These are phyloP conservation scores for Chaitophorus viminalis DNA, from an alignment of 2,888 invertebrate genomes.

Conservation along the genomic window DNA sequence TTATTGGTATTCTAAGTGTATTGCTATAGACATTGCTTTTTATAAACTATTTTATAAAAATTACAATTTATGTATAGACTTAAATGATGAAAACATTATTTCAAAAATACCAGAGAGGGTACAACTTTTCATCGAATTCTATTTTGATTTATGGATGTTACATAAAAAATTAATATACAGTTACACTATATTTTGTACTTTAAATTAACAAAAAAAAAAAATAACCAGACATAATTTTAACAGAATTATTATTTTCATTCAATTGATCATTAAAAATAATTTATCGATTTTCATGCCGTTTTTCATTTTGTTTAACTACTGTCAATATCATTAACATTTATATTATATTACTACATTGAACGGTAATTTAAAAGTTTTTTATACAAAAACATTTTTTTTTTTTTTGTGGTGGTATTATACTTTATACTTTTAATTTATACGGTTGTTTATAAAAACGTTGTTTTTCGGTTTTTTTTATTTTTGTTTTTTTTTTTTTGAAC, in stretches of 20 bases:
- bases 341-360: neutral
- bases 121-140: neutral
- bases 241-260: neutral
- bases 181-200: neutral
- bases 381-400: no score
- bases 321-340: neutral
- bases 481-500: neutral
- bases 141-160: neutral
- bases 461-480: neutral
- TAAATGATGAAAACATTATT: neutral
- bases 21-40: neutral
- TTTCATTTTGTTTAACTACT: slow-evolving; percentile 13
- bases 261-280: neutral
- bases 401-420: neutral
- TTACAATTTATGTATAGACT: neutral
- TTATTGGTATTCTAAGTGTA: no score
- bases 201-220: neutral
- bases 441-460: neutral
- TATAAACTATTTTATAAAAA: neutral
- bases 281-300: neutral
- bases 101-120: neutral
- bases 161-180: neutral
- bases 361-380: no score
- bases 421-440: neutral
- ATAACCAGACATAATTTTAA: neutral